Evolutionary conservation across 2,113 vertebrate species (phyloP), one percentile per base, ranked within the genome.

Genomic region (Paralichthys olivaceus): DNA sequence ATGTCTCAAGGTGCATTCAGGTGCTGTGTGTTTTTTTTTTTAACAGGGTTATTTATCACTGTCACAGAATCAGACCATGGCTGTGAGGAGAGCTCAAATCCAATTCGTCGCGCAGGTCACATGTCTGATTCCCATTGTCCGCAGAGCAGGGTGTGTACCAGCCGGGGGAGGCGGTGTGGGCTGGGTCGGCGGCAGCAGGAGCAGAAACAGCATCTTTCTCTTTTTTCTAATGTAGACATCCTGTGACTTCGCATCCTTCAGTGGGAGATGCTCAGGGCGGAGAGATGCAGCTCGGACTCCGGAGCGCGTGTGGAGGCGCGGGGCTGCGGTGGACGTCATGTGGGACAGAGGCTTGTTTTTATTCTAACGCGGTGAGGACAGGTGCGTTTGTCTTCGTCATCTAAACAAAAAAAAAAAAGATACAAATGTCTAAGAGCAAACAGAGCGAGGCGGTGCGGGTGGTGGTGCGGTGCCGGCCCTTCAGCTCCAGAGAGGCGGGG

Each of bases 381-480:
- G 13, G 23, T 74, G 11, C 62, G 8, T 55, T 57, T 57, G 9
- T 28, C 19, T 64, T n/a, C 19, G n/a, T 32, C 8, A 14, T 25
- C 3, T n/a, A 14, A 3, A 12, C 2, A 12, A n/a, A 51, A 32
- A 9, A 34, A 34, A 34, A 32, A 7, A 7, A 32, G 9, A 7
- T 49, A 7, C 4, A 45, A 29, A 90, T 94, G 94, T 94, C 94
- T 53, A 95, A 94, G 90, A 68, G 79, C 71, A 96, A 94, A 89
- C 80, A 87, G 57, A 94, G 95, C 80, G 97, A 98, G 93, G 93
- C 97, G 63, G 94, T 99, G 19, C 94, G 93, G 95, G 97, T 98
- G 94, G 97, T 98, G 94, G 97, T 96, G 63, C 95, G 97, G 60
- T 99, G 97, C 93, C 95, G 97, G 63, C 97, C 97, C 6, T 84